A percentile compares a stretch with the other conserved stretches of the same genome.
phyloP scores from a whole-genome alignment of 2,113 vertebrate species.

The Phoenicopterus ruber region DNA sequence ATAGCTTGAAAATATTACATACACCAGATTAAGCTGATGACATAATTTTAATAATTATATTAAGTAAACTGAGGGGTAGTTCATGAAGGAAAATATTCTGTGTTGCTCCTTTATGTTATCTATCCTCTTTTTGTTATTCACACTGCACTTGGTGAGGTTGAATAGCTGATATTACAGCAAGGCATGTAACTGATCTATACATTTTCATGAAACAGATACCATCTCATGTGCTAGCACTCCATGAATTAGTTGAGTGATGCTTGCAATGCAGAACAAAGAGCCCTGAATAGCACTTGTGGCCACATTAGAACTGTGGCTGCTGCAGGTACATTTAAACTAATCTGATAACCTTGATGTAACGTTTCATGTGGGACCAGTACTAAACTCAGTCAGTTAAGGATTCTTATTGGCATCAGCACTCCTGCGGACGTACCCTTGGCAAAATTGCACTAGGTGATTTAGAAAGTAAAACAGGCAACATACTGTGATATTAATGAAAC shows the following conservation, averaged over 20 bases:
- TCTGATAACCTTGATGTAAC: not conserved
- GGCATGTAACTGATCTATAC: not conserved
- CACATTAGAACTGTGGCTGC: not conserved
- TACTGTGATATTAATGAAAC: not conserved
- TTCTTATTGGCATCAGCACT: not conserved
- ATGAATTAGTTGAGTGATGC: not conserved
- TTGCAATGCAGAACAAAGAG: not conserved
- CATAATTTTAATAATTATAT: not conserved
- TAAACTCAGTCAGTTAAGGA: not conserved
- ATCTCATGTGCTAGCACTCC: not conserved
- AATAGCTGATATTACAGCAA: not conserved
- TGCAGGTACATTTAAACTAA: not conserved
- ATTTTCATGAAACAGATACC: conserved; percentile 15
- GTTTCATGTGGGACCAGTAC: not conserved
- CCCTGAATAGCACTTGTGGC: not conserved
- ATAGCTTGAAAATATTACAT: not conserved
- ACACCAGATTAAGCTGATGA: not conserved
- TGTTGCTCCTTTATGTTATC: not conserved
- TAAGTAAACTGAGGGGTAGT: not conserved
- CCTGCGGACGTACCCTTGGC: not conserved
- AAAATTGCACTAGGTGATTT: not conserved
- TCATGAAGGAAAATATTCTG: not conserved
- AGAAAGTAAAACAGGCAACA: not conserved
- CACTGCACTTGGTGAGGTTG: not conserved
- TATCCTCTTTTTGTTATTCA: not conserved